Percentiles rank a stretch among this genome's conserved stretches.
Evolutionary conservation across 1,140 invertebrate species (phyloP).

Genomic region (Caerostris darwini): DNA sequence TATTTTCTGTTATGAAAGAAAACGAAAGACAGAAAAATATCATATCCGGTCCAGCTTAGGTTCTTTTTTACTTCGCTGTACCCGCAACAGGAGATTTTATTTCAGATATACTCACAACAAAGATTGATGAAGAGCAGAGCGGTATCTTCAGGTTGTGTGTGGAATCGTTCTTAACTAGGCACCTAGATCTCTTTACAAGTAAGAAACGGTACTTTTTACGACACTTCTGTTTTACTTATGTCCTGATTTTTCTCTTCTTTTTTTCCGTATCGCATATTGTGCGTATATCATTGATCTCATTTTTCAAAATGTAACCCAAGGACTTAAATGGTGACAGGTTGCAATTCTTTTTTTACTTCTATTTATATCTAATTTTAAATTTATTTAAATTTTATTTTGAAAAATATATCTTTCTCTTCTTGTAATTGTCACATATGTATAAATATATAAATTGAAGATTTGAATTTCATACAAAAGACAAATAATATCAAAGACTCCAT

Average conservation of each 20-base stretch:
- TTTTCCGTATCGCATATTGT: background rate
- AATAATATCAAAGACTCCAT: no score
- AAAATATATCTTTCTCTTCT: no score
- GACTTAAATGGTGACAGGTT: background rate
- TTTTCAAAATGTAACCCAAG: background rate
- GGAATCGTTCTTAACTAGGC: background rate
- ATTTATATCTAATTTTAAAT: no score
- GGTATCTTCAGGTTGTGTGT: conserved; percentile 2
- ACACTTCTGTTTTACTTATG: no score
- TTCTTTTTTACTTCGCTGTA: background rate
- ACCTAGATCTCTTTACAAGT: background rate
- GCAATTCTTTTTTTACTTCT: no score
- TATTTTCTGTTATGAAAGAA: background rate
- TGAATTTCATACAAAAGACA: no score
- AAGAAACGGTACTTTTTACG: background rate
- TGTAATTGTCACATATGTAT: no score
- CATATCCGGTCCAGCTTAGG: background rate
- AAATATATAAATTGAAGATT: no score
- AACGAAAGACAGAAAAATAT: background rate
- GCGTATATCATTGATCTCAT: no score
- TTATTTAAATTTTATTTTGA: no score
- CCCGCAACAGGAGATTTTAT: background rate
- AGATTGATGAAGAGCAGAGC: background rate
- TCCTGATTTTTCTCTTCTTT: background rate
- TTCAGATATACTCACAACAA: background rate